A percentile compares a stretch with the other conserved stretches of the same genome.
Evolutionary conservation across 2,113 vertebrate species (phyloP).

Genomic region (Leucopternis melanops): DNA sequence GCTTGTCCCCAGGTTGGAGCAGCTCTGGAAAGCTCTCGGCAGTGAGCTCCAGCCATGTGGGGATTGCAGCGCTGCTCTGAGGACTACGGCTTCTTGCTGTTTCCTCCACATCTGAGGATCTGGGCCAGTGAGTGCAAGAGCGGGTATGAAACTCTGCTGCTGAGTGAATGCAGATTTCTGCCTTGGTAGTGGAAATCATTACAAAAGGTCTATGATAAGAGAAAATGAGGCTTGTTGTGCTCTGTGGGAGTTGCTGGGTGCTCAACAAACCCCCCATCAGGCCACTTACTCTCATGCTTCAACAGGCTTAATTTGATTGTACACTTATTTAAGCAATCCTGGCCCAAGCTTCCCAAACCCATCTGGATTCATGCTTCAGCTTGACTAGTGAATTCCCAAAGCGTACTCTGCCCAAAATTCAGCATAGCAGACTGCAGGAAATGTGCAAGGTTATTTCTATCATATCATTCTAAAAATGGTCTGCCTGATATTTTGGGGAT

Average conservation of each 20-base stretch:
- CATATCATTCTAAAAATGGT: not conserved
- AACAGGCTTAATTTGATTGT: not conserved
- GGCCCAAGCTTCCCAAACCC: not conserved
- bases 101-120: not conserved
- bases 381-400: not conserved
- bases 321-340: not conserved
- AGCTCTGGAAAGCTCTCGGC: not conserved
- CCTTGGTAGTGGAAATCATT: not conserved
- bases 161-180: not conserved
- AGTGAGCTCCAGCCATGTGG: not conserved
- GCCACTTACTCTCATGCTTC: not conserved
- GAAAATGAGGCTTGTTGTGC: not conserved
- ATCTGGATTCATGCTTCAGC: not conserved
- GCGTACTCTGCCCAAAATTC: not conserved
- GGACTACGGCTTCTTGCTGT: not conserved
- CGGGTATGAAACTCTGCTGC: not conserved
- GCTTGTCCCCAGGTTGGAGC: not conserved
- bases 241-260: not conserved
- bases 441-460: not conserved
- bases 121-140: not conserved
- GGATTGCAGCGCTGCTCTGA: not conserved
- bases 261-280: not conserved
- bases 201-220: not conserved
- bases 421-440: not conserved
- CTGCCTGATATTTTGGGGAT: not conserved